phyloP scores from a whole-genome alignment of 2,888 invertebrate genomes.

The Dyspetes luteomarginatus region DNA sequence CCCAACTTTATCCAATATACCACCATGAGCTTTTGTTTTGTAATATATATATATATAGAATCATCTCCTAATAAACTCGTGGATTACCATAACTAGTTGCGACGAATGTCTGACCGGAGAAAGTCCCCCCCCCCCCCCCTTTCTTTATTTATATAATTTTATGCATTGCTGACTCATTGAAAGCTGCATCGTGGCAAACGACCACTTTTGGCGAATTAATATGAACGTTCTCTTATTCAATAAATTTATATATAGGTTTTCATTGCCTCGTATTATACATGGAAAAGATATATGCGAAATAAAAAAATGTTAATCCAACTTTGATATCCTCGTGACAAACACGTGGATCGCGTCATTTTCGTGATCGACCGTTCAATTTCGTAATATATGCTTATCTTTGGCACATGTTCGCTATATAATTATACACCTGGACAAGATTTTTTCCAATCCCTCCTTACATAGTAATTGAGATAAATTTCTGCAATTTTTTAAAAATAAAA shows the following conservation, averaged over 20 bases:
- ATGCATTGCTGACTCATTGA: not conserved
- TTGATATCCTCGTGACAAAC: conserved; percentile 25
- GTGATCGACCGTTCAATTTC: not conserved
- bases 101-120: conserved; percentile 7
- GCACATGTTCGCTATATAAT: conserved; percentile 3
- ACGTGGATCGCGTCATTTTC: conserved; percentile 38
- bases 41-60: not conserved
- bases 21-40: conserved; percentile 9
- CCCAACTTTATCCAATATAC: not conserved
- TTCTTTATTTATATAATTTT: not conserved
- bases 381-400: not conserved
- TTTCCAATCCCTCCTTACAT: not conserved
- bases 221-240: not conserved
- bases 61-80: conserved; percentile 2
- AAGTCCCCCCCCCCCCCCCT: not conserved
- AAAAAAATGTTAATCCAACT: not conserved
- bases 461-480: not conserved
- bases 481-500: conserved; percentile 2
- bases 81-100: conserved; percentile 23
- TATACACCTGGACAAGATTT: conserved; percentile 14
- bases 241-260: not conserved
- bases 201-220: not conserved
- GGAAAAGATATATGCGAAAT: not conserved
- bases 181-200: not conserved
- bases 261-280: not conserved